These are phyloP conservation scores for Watsonalla binaria DNA, from an alignment of 2,888 invertebrate genomes.

Conservation along the genomic window DNA sequence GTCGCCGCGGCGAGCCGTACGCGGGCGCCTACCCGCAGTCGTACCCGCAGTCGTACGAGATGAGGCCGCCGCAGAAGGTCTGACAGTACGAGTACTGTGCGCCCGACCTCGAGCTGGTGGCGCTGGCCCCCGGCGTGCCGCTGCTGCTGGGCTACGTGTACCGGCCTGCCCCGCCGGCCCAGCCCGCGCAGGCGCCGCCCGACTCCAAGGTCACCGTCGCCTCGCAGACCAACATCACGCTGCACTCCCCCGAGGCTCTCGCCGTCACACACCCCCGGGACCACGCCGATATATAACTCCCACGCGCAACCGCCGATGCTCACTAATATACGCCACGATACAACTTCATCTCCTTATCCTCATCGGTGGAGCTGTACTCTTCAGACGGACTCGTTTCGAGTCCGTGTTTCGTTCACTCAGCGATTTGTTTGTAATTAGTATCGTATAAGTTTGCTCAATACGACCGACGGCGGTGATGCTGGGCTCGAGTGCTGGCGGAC, in stretches of 20 bases:
- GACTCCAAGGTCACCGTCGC: constrained; percentile 43
- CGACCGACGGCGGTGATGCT: constrained; percentile 13
- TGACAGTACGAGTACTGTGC: constrained; percentile 68
- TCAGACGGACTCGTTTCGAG: no score
- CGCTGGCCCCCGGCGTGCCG: constrained; percentile 61
- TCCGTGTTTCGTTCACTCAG: neutral
- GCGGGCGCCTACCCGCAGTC: constrained; percentile 86
- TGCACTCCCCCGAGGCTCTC: constrained; percentile 60
- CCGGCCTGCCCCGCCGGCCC: constrained; percentile 28
- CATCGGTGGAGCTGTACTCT: no score
- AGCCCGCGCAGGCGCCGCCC: constrained; percentile 8
- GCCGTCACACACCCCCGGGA: constrained; percentile 37
- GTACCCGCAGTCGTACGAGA: constrained; percentile 85
- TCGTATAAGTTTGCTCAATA: constrained; percentile 22
- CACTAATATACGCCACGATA: no score
- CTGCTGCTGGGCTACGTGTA: constrained; percentile 64
- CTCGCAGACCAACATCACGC: constrained; percentile 67
- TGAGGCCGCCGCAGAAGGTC: constrained; percentile 85
- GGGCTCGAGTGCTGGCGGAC: constrained; percentile 36
- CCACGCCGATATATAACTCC: constrained; percentile 28
- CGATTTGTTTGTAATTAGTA: neutral
- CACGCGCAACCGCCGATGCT: constrained; percentile 2
- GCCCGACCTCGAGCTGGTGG: constrained; percentile 51
- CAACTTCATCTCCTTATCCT: no score
- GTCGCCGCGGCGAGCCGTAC: constrained; percentile 80